A percentile compares a stretch with the other conserved stretches of the same genome.
These are phyloP conservation scores for Himalopsyche tibetana DNA, from an alignment of 2,888 invertebrate genomes.

Conservation along the genomic window DNA sequence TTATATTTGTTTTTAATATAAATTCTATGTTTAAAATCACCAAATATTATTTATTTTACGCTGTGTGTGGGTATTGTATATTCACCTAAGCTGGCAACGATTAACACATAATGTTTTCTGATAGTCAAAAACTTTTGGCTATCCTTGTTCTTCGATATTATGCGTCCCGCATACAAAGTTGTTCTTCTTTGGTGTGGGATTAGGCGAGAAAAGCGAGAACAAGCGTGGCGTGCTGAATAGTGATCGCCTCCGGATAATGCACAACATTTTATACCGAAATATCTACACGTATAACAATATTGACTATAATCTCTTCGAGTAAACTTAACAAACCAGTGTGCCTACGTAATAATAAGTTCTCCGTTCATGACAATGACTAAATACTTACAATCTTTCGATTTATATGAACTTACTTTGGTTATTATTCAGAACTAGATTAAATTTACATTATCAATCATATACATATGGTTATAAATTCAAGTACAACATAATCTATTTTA, in stretches of 20 bases:
- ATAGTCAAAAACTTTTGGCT: background rate
- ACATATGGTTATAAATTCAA: too few relatives aligned
- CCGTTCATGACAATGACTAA: background rate
- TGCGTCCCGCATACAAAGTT: slow-evolving; percentile 14
- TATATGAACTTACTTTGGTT: background rate
- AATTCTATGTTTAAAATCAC: too few relatives aligned
- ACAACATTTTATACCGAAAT: background rate
- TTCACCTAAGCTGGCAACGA: too few relatives aligned
- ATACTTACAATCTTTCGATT: background rate
- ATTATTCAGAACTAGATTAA: too few relatives aligned
- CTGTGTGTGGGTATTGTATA: background rate
- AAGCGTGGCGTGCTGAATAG: slow-evolving; percentile 10
- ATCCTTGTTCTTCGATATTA: background rate
- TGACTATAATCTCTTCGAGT: background rate
- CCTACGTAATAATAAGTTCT: background rate
- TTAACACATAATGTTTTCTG: too few relatives aligned
- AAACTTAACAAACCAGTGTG: background rate
- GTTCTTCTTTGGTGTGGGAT: slow-evolving; percentile 28
- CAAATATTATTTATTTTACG: too few relatives aligned
- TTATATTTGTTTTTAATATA: too few relatives aligned
- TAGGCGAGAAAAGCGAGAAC: slow-evolving; percentile 29
- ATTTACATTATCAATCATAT: too few relatives aligned
- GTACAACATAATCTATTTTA: too few relatives aligned
- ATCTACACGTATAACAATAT: slow-evolving; percentile 24
- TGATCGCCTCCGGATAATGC: background rate